Base-by-base conservation (phyloP, 1,140 invertebrate genomes). In the Zaprionus tsacasi region DNA sequence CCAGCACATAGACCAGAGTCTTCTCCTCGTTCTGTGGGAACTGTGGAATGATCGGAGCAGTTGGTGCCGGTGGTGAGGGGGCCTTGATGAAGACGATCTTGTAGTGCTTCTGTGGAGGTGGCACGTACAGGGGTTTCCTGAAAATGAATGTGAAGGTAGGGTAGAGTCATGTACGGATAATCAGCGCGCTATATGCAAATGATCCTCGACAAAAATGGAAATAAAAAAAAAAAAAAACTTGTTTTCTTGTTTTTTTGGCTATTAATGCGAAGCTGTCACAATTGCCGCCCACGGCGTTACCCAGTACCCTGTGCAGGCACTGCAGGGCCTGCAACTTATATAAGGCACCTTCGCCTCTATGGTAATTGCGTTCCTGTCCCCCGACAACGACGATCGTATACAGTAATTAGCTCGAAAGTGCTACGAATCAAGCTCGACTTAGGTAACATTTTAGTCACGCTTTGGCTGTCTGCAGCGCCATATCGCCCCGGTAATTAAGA, bases 11-110 rank as follows among this genome's bases (percentile, higher is more conserved):
- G 78, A 97, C 96, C 61, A 97, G 94, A 11, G 97, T 98, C 93
- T 97, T 98, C 93, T 97, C 96, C 93, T 97, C 97, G 78, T 96
- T 96, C 83, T 95, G 96, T 21, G 96, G 96, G 77, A 96, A 95
- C 52, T 96, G 90, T 5, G 96, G 96, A 72, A 97, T 94, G 17
- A 96, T 93, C 8, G 96, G 96, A 0, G 95, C 96, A 4, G 96
- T 96, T 11, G 96, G 96, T 10, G 96, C 95, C 2, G 96, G 96
- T 64, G 96, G 95, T 3, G 96, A 96, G 50, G 96, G 96, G 1
- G 96, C 96, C 93, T 97, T 97, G 91, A 97, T 97, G 94, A 97
- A 97, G 40, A 97, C 96, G 78, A 97, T 97, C 92, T 97, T 97
- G 94, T 97, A 97, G 88, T 97, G 96, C 85, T 97, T 97, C 88